phyloP scores from a whole-genome alignment of 1,140 invertebrate genomes.

The Drosophila erecta region DNA sequence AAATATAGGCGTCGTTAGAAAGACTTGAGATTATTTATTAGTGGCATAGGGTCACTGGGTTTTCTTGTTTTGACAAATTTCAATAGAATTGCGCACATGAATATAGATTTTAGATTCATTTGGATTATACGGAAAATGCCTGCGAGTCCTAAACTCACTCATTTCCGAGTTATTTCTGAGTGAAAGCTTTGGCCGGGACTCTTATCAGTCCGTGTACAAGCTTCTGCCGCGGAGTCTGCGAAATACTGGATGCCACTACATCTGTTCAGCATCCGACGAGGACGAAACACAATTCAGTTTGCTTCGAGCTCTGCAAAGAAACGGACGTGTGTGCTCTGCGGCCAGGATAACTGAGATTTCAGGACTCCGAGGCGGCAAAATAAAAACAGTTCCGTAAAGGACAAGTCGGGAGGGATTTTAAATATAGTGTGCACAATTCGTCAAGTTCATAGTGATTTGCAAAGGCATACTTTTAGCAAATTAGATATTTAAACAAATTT shows the following conservation, averaged over 20 bases:
- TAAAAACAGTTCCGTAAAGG: slow-evolving; percentile 15
- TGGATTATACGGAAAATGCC: not conserved
- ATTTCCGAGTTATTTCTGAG: not conserved
- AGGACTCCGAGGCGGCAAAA: slow-evolving; percentile 38
- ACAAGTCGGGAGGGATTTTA: not conserved
- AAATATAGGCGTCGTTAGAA: no score
- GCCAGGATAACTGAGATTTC: slow-evolving; percentile 19
- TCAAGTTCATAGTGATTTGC: not conserved
- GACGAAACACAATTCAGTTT: slow-evolving; percentile 53
- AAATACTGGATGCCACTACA: slow-evolving; percentile 20
- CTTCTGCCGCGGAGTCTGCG: slow-evolving; percentile 27
- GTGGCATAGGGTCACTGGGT: slow-evolving; percentile 2
- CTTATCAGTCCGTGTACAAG: slow-evolving; percentile 66
- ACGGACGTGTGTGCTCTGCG: slow-evolving; percentile 53
- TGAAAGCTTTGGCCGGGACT: slow-evolving; percentile 25
- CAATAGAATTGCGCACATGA: slow-evolving; percentile 30
- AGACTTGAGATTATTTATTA: slow-evolving; percentile 5
- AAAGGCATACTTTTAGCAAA: not conserved
- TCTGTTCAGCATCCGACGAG: slow-evolving; percentile 43
- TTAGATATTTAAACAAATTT: no score
- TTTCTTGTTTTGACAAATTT: slow-evolving; percentile 34
- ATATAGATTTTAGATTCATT: not conserved
- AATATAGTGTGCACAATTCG: slow-evolving; percentile 6
- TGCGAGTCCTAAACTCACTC: not conserved
- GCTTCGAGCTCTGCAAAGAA: slow-evolving; percentile 67